These are phyloP conservation scores for Schrankia costaestrigalis DNA, from an alignment of 2,888 invertebrate genomes.

Conservation along the genomic window DNA sequence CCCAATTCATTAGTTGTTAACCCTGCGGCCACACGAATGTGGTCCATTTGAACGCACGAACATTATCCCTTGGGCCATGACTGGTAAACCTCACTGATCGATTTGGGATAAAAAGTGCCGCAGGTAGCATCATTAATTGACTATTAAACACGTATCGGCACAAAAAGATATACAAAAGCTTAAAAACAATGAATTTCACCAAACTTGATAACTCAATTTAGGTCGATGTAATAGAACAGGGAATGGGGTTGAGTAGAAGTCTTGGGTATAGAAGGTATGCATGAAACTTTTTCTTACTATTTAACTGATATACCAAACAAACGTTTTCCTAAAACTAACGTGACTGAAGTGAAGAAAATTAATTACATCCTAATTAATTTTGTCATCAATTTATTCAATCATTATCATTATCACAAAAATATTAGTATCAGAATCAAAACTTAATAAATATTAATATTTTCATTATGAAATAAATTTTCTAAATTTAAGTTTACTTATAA, in stretches of 20 bases:
- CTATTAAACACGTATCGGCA: conserved; percentile 76
- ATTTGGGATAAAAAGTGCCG: conserved; percentile 60
- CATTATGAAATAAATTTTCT: too few relatives aligned
- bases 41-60: conserved; percentile 32
- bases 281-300: background rate
- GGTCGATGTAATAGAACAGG: conserved; percentile 42
- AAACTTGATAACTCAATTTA: conserved; percentile 79
- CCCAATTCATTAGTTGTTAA: conserved; percentile 35
- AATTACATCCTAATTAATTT: too few relatives aligned
- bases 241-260: conserved; percentile 35
- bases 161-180: conserved; percentile 61
- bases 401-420: too few relatives aligned
- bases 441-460: too few relatives aligned
- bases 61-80: conserved; percentile 37
- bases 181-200: conserved; percentile 78
- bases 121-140: conserved; percentile 78
- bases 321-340: too few relatives aligned
- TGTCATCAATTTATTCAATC: too few relatives aligned
- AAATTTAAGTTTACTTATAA: too few relatives aligned
- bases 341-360: too few relatives aligned
- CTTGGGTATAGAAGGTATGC: background rate
- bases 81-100: conserved; percentile 54
- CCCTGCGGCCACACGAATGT: conserved; percentile 35
- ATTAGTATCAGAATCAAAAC: too few relatives aligned
- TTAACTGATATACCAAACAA: background rate